A percentile compares a stretch with the other conserved stretches of the same genome.
These are phyloP conservation scores for Magallana nippona DNA, from an alignment of 2,888 invertebrate genomes.

Conservation along the genomic window DNA sequence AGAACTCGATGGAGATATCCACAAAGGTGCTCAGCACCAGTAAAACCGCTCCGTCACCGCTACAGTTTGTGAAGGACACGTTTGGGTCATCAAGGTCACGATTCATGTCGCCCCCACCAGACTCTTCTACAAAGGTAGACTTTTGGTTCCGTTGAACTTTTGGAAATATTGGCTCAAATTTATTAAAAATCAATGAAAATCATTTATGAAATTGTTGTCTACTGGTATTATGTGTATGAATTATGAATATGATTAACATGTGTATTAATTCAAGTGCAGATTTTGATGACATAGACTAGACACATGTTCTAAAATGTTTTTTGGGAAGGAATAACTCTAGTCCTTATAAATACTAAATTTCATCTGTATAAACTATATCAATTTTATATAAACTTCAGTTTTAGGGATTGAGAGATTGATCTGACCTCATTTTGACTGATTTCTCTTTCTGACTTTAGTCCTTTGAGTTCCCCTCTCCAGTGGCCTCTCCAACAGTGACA, in stretches of 20 bases:
- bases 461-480: slow-evolving; percentile 54
- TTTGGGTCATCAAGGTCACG: slow-evolving; percentile 54
- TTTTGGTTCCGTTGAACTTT: neutral
- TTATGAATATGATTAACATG: too few relatives aligned
- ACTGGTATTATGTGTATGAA: too few relatives aligned
- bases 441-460: slow-evolving; percentile 39
- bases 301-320: too few relatives aligned
- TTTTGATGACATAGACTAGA: too few relatives aligned
- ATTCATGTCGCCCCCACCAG: slow-evolving; percentile 60
- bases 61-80: slow-evolving; percentile 59
- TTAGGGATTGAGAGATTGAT: neutral
- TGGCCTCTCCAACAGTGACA: slow-evolving; percentile 43
- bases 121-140: slow-evolving; percentile 53
- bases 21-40: slow-evolving; percentile 37
- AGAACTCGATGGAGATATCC: slow-evolving; percentile 41
- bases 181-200: too few relatives aligned
- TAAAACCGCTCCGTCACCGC: slow-evolving; percentile 49
- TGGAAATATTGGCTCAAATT: neutral
- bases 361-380: too few relatives aligned
- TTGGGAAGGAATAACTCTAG: too few relatives aligned
- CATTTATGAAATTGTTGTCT: too few relatives aligned
- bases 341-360: too few relatives aligned
- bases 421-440: neutral
- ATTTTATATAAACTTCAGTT: too few relatives aligned
- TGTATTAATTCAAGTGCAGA: too few relatives aligned